A percentile compares a stretch with the other conserved stretches of the same genome.
Evolutionary conservation across 2,888 invertebrate genomes (phyloP).

Genomic region (Drosophila maculinotata): DNA sequence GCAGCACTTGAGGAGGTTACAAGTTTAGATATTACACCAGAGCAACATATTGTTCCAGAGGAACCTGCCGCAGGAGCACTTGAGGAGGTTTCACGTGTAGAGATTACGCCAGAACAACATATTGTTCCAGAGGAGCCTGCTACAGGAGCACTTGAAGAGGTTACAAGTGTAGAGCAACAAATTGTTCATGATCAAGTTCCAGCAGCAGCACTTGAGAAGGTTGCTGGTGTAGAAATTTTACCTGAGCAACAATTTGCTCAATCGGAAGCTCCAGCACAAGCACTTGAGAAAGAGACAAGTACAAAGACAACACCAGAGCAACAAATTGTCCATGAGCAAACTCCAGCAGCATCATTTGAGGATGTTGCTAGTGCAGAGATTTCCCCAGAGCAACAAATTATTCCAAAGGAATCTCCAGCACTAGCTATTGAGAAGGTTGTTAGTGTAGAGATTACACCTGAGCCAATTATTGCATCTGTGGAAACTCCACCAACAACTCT

Average conservation of each 20-base stretch:
- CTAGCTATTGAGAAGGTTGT: neutral
- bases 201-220: neutral
- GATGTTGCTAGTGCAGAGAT: neutral
- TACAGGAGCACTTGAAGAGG: neutral
- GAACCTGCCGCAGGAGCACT: neutral
- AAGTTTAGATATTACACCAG: neutral
- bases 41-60: neutral
- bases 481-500: too few species aligned
- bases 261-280: neutral
- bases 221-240: neutral
- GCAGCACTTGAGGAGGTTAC: conserved; percentile 3
- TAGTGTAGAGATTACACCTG: neutral
- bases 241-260: neutral
- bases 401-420: neutral
- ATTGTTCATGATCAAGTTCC: neutral
- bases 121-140: neutral
- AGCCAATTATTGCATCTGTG: neutral
- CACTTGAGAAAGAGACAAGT: neutral
- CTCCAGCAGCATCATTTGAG: neutral
- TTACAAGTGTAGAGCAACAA: neutral
- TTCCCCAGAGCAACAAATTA: neutral
- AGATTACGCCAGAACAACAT: neutral
- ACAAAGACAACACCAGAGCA: neutral
- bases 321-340: neutral
- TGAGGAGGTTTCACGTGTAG: neutral